phyloP scores from a whole-genome alignment of 1,140 invertebrate genomes.

The Pseudomyrmex concolor region DNA sequence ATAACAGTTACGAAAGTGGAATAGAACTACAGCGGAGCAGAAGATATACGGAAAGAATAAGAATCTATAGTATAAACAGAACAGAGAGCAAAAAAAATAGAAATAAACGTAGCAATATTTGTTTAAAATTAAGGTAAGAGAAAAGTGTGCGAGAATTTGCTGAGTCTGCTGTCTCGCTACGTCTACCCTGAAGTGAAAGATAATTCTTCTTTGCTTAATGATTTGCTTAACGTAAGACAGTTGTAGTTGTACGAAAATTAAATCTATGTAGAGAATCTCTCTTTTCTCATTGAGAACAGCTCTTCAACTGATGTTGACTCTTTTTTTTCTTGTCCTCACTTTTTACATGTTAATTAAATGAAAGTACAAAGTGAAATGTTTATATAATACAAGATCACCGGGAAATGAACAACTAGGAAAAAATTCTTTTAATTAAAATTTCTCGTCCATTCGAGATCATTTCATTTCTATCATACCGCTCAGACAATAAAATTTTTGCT shows the following conservation, averaged over 20 bases:
- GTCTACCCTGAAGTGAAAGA: neutral
- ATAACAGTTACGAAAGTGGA: neutral
- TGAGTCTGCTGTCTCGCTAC: neutral
- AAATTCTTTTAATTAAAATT: constrained; percentile 50
- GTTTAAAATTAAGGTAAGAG: constrained; percentile 47
- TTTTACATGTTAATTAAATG: neutral
- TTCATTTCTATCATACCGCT: constrained; percentile 2
- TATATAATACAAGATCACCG: constrained; percentile 7
- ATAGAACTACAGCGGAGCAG: neutral
- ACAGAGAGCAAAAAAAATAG: neutral
- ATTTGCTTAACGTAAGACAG: constrained; percentile 20
- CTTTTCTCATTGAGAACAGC: neutral
- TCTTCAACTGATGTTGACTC: neutral
- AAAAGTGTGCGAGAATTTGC: neutral
- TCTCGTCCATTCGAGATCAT: neutral
- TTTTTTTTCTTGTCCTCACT: neutral
- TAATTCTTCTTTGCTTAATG: constrained; percentile 25
- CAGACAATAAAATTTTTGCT: constrained; percentile 30
- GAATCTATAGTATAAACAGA: constrained; percentile 9
- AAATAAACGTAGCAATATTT: constrained; percentile 44
- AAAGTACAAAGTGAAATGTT: neutral
- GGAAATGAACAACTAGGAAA: neutral
- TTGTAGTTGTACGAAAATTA: neutral
- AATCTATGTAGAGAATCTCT: neutral
- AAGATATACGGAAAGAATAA: neutral